These are phyloP conservation scores for Trichopoda pennipes DNA, from an alignment of 2,888 invertebrate species.

Conservation along the genomic window DNA sequence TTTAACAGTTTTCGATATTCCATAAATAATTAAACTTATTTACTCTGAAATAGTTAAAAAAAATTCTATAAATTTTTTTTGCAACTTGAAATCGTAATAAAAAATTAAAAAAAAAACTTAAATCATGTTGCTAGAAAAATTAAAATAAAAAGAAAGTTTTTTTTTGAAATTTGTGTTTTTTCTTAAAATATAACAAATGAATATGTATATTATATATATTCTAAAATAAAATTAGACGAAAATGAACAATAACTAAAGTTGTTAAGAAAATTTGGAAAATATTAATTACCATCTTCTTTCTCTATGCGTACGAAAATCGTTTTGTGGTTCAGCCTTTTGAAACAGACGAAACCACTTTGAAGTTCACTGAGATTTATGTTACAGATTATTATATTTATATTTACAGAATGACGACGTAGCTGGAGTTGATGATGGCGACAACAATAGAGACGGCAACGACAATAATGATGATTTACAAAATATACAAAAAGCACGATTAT, in stretches of 20 bases:
- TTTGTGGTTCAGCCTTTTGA: constrained; percentile 71
- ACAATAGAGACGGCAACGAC: constrained; percentile 32
- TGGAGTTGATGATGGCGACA: constrained; percentile 13
- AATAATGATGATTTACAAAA: constrained; percentile 65
- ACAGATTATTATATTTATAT: constrained; percentile 42
- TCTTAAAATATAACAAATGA: background rate
- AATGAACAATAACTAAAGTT: constrained; percentile 54
- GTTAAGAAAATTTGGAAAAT: constrained; percentile 66
- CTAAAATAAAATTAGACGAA: constrained; percentile 28
- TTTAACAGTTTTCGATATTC: constrained; percentile 31
- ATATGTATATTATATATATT: background rate
- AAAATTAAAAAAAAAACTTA: background rate
- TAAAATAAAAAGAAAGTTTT: background rate
- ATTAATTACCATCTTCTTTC: constrained; percentile 79
- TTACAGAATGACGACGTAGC: constrained; percentile 52
- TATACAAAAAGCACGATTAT: constrained; percentile 68
- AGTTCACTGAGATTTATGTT: constrained; percentile 60
- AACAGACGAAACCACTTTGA: constrained; percentile 64
- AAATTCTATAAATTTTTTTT: no score
- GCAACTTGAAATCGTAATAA: no score
- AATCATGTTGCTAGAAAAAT: background rate
- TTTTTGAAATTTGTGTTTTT: background rate
- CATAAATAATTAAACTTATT: background rate
- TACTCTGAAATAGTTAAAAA: background rate
- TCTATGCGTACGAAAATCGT: constrained; percentile 74